Evolutionary conservation across 2,113 vertebrate species (phyloP).

Genomic region (Turnix velox): DNA sequence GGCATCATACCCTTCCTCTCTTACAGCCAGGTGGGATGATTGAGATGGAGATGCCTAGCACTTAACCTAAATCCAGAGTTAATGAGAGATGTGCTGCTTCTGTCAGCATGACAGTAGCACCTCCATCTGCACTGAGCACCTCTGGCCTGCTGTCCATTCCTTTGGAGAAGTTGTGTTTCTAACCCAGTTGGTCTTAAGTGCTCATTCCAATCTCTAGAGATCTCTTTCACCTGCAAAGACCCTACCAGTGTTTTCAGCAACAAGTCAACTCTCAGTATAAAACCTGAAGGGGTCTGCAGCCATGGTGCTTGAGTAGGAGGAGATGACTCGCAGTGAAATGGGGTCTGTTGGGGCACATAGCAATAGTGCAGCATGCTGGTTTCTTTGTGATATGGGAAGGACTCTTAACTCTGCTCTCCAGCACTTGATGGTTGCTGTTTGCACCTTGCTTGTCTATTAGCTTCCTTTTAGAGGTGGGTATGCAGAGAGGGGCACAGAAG

Average conservation of each 20-base stretch:
- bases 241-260: background rate
- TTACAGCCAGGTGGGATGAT: background rate
- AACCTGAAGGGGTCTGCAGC: background rate
- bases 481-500: background rate
- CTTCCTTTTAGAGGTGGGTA: background rate
- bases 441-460: background rate
- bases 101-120: background rate
- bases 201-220: background rate
- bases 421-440: background rate
- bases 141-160: background rate
- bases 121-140: accelerated
- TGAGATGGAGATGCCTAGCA: background rate
- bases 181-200: background rate
- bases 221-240: background rate
- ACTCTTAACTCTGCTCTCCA: background rate
- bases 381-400: background rate
- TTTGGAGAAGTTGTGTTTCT: background rate
- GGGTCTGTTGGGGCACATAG: accelerated
- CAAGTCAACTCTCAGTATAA: accelerated
- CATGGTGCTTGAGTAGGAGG: accelerated
- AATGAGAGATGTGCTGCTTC: too few relatives aligned
- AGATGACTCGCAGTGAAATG: accelerated
- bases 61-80: background rate
- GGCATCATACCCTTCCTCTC: background rate
- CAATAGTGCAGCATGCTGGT: accelerated